Percentiles rank a stretch among this genome's conserved stretches.
Evolutionary conservation across 2,888 invertebrate species (phyloP).

Genomic region (Apodemia duryi): DNA sequence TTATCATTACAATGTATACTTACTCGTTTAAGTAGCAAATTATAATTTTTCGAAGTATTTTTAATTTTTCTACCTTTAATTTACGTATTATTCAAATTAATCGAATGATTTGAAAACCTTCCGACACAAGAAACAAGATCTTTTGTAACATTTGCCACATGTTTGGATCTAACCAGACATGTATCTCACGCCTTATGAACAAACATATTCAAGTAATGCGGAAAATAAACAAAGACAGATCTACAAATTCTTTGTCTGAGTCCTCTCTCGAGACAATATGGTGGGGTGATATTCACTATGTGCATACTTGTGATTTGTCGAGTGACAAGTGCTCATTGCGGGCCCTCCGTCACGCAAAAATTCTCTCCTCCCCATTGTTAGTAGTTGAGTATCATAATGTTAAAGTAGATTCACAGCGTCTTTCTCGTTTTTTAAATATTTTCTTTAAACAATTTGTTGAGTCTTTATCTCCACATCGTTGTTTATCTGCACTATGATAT

Average conservation of each 20-base stretch:
- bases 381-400: conserved; percentile 23
- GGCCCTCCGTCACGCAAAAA: conserved; percentile 38
- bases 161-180: not conserved
- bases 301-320: conserved; percentile 48
- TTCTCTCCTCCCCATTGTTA: conserved; percentile 27
- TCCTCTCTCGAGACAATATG: conserved; percentile 29
- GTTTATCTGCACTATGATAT: no score
- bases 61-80: not conserved
- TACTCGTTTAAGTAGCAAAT: no score
- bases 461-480: no score
- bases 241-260: conserved; percentile 37
- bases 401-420: conserved; percentile 23
- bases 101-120: not conserved
- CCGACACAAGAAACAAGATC: not conserved
- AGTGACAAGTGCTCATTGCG: conserved; percentile 56
- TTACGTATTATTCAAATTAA: not conserved
- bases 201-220: conserved; percentile 9
- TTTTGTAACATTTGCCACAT: not conserved
- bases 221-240: conserved; percentile 17
- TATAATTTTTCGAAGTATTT: no score
- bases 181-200: not conserved
- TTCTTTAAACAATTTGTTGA: no score
- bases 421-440: not conserved
- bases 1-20: no score
- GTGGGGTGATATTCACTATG: conserved; percentile 33